These are phyloP conservation scores for Smutsia gigantea DNA, from an alignment of 2,797 vertebrate genomes.

Conservation along the genomic window DNA sequence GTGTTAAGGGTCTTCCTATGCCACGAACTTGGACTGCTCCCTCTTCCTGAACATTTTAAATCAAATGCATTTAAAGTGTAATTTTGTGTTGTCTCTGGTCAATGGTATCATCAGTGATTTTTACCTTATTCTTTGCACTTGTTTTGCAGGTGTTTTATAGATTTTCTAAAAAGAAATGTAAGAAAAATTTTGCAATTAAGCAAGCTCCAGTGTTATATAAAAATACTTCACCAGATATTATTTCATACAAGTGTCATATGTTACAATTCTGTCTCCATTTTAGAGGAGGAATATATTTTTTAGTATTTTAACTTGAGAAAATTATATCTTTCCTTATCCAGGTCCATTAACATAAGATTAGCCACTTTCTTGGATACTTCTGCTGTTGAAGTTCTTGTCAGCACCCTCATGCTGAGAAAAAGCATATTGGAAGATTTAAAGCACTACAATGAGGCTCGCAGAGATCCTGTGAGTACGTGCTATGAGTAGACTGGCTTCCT, in stretches of 20 bases:
- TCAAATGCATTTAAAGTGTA: not conserved
- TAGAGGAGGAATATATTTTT: not conserved
- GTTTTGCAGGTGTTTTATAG: not conserved
- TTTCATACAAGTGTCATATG: not conserved
- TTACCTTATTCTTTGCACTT: constrained; percentile 26
- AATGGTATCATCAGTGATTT: not conserved
- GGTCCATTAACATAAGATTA: constrained; percentile 89
- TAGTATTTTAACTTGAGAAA: constrained; percentile 47
- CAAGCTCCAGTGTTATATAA: not conserved
- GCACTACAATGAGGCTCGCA: constrained; percentile 85
- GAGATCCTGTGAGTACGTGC: constrained; percentile 89
- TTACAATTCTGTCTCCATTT: constrained; percentile 14
- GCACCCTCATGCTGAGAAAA: constrained; percentile 83
- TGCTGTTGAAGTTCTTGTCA: constrained; percentile 87
- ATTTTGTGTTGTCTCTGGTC: constrained; percentile 35
- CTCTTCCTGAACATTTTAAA: not conserved
- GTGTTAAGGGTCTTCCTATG: not conserved
- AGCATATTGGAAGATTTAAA: constrained; percentile 89
- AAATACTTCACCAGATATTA: not conserved
- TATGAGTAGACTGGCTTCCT: not conserved
- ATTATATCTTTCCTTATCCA: constrained; percentile 76
- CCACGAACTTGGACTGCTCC: not conserved
- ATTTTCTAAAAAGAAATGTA: constrained; percentile 2
- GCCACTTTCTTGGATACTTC: constrained; percentile 85
- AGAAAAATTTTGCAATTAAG: constrained; percentile 30